These are phyloP conservation scores for Bhutanitis thaidina DNA, from an alignment of 2,888 invertebrate genomes.

Conservation along the genomic window DNA sequence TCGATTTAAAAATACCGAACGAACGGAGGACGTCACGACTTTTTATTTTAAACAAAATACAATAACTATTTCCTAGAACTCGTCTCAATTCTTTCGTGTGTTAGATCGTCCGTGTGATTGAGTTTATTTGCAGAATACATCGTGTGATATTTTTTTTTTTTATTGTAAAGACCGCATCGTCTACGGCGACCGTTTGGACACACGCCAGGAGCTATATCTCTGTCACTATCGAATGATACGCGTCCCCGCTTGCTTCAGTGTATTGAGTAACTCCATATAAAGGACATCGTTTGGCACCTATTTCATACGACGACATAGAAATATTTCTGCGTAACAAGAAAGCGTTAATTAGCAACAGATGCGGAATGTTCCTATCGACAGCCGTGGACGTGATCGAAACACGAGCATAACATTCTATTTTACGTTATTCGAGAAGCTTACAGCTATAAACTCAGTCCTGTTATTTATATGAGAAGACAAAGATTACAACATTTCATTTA, in stretches of 20 bases:
- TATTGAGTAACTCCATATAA: constrained; percentile 14
- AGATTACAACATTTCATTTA: too few species aligned
- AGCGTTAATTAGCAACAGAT: too few species aligned
- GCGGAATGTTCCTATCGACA: too few species aligned
- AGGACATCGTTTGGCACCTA: constrained; percentile 1
- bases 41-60: constrained; percentile 22
- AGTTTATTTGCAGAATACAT: constrained; percentile 34
- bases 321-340: too few species aligned
- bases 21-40: constrained; percentile 22
- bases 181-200: constrained; percentile 12
- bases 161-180: constrained; percentile 19
- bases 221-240: not conserved
- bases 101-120: constrained; percentile 23
- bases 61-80: constrained; percentile 27
- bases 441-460: too few species aligned
- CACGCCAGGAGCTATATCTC: constrained; percentile 5
- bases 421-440: too few species aligned
- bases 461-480: too few species aligned
- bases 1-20: constrained; percentile 21
- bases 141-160: constrained; percentile 24
- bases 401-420: too few species aligned
- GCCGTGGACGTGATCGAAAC: too few species aligned
- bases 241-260: not conserved
- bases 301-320: constrained; percentile 21
- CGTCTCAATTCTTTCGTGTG: constrained; percentile 21